Evolutionary conservation across 2,797 vertebrate species (phyloP).

Genomic region (Enteromius paludinosus): DNA sequence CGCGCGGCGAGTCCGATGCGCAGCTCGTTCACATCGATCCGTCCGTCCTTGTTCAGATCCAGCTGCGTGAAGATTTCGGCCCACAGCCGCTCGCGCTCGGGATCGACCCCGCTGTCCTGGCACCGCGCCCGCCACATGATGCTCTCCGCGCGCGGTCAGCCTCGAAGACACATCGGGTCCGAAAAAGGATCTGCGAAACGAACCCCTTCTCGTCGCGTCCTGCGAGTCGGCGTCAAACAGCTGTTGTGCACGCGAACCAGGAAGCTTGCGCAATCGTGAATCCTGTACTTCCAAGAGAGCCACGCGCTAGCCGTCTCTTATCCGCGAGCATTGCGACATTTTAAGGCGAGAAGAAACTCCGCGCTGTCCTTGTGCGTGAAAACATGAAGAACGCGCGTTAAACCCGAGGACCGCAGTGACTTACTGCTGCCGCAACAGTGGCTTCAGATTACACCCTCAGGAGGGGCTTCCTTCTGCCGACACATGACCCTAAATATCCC

Average conservation of each 20-base stretch:
- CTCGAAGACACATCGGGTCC: neutral
- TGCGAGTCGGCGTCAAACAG: neutral
- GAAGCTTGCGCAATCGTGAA: conserved; percentile 25
- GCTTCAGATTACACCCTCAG: conserved; percentile 34
- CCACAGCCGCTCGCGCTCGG: conserved; percentile 79
- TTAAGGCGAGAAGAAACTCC: neutral
- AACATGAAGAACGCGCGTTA: neutral
- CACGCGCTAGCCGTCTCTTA: neutral
- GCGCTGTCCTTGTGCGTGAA: neutral
- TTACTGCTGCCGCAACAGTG: neutral
- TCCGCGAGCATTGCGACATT: neutral
- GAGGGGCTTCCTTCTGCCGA: neutral
- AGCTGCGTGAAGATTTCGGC: conserved; percentile 85
- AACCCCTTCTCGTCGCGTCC: conserved; percentile 14
- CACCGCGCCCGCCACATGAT: conserved; percentile 70
- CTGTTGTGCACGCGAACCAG: conserved; percentile 29
- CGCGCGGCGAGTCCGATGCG: conserved; percentile 80
- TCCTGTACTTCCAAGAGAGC: neutral
- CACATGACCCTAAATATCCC: neutral
- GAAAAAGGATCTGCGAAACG: conserved; percentile 22
- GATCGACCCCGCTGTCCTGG: conserved; percentile 70
- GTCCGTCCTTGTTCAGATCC: conserved; percentile 89
- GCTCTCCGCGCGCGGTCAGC: conserved; percentile 5
- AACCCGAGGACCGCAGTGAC: neutral
- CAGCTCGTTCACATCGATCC: conserved; percentile 86